A percentile compares a stretch with the other conserved stretches of the same genome.
These are phyloP conservation scores for Elysia chlorotica DNA, from an alignment of 1,140 invertebrate genomes.

Conservation along the genomic window DNA sequence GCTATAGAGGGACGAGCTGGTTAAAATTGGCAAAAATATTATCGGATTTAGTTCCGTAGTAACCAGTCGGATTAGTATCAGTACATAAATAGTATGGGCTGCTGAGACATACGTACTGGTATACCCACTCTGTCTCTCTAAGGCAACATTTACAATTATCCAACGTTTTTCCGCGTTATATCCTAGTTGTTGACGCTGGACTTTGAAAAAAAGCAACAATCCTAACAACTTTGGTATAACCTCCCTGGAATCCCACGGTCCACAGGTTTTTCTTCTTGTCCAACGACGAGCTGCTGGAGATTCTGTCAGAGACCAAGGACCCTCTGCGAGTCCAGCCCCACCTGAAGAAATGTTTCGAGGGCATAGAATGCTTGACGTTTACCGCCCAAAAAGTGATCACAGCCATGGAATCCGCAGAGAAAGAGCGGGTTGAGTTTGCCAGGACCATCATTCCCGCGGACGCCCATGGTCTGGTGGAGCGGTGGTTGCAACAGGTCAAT, in stretches of 20 bases:
- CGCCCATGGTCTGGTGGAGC: conserved; percentile 66
- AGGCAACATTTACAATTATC: too few relatives aligned
- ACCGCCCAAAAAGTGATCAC: conserved; percentile 77
- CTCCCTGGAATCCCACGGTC: too few relatives aligned
- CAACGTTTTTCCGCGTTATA: conserved; percentile 6
- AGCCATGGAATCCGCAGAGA: conserved; percentile 87
- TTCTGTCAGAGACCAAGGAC: conserved; percentile 63
- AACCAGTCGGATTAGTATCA: too few relatives aligned
- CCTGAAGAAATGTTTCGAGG: conserved; percentile 64
- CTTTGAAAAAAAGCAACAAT: too few relatives aligned
- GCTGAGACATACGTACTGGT: too few relatives aligned
- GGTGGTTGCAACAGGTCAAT: conserved; percentile 62
- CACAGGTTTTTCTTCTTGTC: conserved; percentile 61
- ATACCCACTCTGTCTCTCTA: neutral
- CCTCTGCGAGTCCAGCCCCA: conserved; percentile 65
- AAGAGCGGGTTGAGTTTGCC: conserved; percentile 81
- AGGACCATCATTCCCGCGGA: conserved; percentile 82
- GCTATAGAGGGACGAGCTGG: too few relatives aligned
- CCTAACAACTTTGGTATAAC: too few relatives aligned
- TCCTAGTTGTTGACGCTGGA: too few relatives aligned
- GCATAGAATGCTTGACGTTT: conserved; percentile 69
- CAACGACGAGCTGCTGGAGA: conserved; percentile 71
- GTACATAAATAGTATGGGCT: too few relatives aligned
- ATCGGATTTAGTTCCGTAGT: too few relatives aligned
- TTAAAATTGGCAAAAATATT: too few relatives aligned